These are phyloP conservation scores for Wiebesia pumilae DNA, from an alignment of 1,140 invertebrate species.

Conservation along the genomic window DNA sequence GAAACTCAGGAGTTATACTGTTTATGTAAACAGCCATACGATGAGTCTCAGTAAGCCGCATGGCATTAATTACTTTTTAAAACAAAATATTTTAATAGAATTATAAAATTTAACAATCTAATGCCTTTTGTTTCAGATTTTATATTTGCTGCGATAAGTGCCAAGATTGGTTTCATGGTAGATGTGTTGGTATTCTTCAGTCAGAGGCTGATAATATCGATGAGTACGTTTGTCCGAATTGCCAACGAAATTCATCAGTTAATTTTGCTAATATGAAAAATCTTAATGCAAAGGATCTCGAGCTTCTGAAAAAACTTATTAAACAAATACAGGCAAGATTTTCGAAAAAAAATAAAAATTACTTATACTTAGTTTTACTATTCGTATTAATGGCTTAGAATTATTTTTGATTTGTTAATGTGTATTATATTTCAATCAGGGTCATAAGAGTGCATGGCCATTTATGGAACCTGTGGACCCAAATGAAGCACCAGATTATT, in stretches of 20 bases:
- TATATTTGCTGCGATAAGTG: slow-evolving; percentile 98
- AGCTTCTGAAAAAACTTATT: slow-evolving; percentile 88
- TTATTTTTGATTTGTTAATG: slow-evolving; percentile 41
- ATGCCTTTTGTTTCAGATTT: slow-evolving; percentile 79
- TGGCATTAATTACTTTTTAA: background rate
- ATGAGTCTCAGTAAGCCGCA: slow-evolving; percentile 92
- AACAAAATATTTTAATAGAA: background rate
- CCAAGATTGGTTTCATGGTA: slow-evolving; percentile 99
- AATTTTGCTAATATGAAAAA: slow-evolving; percentile 94
- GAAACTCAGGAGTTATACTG: slow-evolving; percentile 96
- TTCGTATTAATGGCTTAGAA: background rate
- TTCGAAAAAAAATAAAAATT: slow-evolving; percentile 13
- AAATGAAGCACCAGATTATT: slow-evolving; percentile 96
- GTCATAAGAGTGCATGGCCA: slow-evolving; percentile 95
- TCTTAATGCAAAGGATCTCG: slow-evolving; percentile 87
- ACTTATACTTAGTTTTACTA: background rate
- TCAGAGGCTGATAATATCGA: slow-evolving; percentile 96
- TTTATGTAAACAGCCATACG: slow-evolving; percentile 95
- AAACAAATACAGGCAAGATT: slow-evolving; percentile 90
- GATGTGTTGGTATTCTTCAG: slow-evolving; percentile 96
- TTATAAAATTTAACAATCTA: background rate
- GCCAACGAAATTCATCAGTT: slow-evolving; percentile 90
- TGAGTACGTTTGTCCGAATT: slow-evolving; percentile 97
- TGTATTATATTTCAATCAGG: slow-evolving; percentile 72
- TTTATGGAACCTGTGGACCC: slow-evolving; percentile 98